phyloP scores from a whole-genome alignment of 2,888 invertebrate species.

The Dolomedes plantarius region DNA sequence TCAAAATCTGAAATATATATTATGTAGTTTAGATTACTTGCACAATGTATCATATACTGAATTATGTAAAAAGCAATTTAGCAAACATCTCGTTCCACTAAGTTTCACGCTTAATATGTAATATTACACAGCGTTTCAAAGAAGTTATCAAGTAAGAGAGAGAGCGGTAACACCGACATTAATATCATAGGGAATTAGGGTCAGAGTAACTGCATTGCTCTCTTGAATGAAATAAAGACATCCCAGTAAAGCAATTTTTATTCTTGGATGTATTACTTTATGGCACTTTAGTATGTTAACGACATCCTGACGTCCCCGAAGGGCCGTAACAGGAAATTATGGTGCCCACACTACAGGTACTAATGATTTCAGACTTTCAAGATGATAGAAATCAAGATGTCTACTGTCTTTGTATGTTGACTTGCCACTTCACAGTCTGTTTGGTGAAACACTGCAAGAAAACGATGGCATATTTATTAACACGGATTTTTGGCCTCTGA shows the following conservation, averaged over 20 bases:
- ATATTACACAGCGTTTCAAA: too few relatives aligned
- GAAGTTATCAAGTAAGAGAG: too few relatives aligned
- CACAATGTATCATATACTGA: too few relatives aligned
- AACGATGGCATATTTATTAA: slow-evolving; percentile 15
- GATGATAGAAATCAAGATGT: neutral
- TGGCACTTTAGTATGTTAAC: neutral
- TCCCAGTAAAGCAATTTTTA: neutral
- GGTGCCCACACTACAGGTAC: neutral
- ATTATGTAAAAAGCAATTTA: too few relatives aligned
- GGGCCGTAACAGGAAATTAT: slow-evolving; percentile 3
- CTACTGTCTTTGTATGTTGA: slow-evolving; percentile 24
- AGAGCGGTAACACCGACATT: too few relatives aligned
- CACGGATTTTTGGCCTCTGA: neutral
- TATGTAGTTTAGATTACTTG: too few relatives aligned
- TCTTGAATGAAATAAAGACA: neutral
- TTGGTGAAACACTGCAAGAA: slow-evolving; percentile 3
- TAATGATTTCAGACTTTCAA: neutral
- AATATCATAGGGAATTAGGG: too few relatives aligned
- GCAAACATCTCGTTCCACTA: too few relatives aligned
- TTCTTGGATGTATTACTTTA: slow-evolving; percentile 14
- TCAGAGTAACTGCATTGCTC: too few relatives aligned
- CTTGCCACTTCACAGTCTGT: slow-evolving; percentile 19
- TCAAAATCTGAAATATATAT: too few relatives aligned
- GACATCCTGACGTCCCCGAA: neutral
- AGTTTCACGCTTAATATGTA: too few relatives aligned